Evolutionary conservation across 2,113 vertebrate species (phyloP), one percentile per base, ranked within the genome.

Genomic region (Oncorhynchus keta): DNA sequence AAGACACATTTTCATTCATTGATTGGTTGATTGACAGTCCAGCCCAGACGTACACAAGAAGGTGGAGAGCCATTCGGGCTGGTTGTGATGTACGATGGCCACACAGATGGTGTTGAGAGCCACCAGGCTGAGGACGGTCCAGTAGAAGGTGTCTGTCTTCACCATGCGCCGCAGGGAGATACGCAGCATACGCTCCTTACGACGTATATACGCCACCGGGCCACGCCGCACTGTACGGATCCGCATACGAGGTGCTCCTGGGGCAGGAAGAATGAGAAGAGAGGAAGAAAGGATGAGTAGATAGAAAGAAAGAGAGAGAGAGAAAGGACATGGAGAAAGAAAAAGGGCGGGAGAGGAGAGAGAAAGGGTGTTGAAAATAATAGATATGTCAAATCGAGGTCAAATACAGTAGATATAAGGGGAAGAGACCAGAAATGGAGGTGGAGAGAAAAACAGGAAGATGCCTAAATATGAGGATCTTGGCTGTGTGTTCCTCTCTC

Each of bases 111-210:
- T 99, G 93, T 99, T 99, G 84, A 99, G 96, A 70, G 95, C 96
- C 88, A 99, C 98, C 2, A 99, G 88, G 81, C 95, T 95, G 86
- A 99, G 93, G 85, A 99, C 97, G 0, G 96, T 96, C 96, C 98
- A 95, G 88, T 99, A 99, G 88, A 99, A 99, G 70, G 96, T 95
- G 86, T 98, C 96, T 1, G 98, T 99, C 88, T 99, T 99, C 77
- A 99, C 97, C 96, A 98, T 98, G 90, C 97, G 98, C 65, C 98
- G 97, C 73, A 99, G 94, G 0, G 98, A 99, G 89, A 99, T 98
- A 61, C 98, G 96, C 45, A 99, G 84, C 84, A 98, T 96, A 6
- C 97, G 92, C 77, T 99, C 98, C 88, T 99, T 99, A 74, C 98
- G 97, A 1, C 97, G 94, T 76, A 99, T 90, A 81, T 99, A 99